Conservation (phyloP, 2,113 vertebrate species). For the Nymphicus hollandicus region DNA sequence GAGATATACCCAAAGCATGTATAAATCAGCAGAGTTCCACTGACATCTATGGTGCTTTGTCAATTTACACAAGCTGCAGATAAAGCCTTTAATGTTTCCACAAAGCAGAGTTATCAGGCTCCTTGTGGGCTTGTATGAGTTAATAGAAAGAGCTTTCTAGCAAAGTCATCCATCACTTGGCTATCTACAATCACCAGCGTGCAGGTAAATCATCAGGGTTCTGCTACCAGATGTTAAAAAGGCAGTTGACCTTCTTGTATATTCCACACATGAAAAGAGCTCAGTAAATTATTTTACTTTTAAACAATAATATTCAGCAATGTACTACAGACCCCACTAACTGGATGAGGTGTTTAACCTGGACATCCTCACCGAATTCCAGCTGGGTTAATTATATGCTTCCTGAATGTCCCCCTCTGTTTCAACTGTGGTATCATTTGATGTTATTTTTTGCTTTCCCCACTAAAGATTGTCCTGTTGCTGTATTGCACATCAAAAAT, state of each 20-base stretch:
- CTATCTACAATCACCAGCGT: constrained; percentile 23
- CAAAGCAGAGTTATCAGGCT: constrained; percentile 22
- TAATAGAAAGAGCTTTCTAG: constrained; percentile 47
- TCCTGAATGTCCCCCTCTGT: neutral
- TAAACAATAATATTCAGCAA: constrained; percentile 49
- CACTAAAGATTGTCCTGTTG: neutral
- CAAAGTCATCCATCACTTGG: constrained; percentile 38
- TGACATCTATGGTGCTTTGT: neutral
- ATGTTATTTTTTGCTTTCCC: neutral
- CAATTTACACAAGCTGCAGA: constrained; percentile 31
- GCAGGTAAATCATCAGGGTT: constrained; percentile 57
- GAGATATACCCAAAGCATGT: neutral
- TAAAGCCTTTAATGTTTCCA: constrained; percentile 50
- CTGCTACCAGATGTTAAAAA: constrained; percentile 68
- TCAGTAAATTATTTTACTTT: constrained; percentile 61
- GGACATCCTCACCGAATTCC: constrained; percentile 43
- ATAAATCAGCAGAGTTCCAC: constrained; percentile 21
- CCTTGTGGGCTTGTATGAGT: constrained; percentile 35
- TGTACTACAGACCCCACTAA: constrained; percentile 9
- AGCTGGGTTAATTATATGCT: neutral
- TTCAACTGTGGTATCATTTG: neutral
- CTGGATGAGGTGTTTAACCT: constrained; percentile 48
- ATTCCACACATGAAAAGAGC: constrained; percentile 56
- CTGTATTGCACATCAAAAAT: neutral
- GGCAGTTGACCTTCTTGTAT: constrained; percentile 63